Evolutionary conservation across 2,888 invertebrate species (phyloP).

Genomic region (Tipula vernalis): DNA sequence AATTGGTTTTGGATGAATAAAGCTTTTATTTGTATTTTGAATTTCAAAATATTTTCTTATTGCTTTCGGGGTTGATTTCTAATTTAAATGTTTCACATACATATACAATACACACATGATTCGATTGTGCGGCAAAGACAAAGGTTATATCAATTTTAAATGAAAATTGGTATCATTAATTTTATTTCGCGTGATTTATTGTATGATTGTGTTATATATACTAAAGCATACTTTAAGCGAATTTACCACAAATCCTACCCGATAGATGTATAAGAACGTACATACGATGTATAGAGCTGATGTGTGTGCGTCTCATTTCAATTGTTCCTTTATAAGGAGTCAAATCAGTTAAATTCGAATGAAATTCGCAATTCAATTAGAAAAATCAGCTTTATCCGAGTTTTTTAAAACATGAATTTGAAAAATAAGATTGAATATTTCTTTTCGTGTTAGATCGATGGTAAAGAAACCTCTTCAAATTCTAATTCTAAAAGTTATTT

Average conservation of each 20-base stretch:
- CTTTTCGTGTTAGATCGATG: background rate
- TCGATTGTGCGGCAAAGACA: background rate
- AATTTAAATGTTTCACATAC: background rate
- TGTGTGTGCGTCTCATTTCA: background rate
- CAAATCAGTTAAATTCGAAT: background rate
- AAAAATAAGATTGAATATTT: background rate
- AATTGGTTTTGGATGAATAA: background rate
- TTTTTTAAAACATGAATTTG: background rate
- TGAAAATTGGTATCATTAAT: background rate
- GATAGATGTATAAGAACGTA: background rate
- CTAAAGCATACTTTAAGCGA: background rate
- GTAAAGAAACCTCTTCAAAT: too few relatives aligned
- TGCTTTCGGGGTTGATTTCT: background rate
- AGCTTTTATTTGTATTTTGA: slow-evolving; percentile 1
- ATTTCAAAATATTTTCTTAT: background rate
- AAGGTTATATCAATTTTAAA: background rate
- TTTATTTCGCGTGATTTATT: background rate
- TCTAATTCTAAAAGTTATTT: too few relatives aligned
- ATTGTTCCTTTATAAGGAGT: background rate
- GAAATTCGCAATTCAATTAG: background rate
- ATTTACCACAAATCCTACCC: background rate
- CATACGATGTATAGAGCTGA: background rate
- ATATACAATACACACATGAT: background rate
- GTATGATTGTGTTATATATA: background rate
- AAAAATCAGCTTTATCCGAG: background rate